Conservation (phyloP, 2,797 vertebrate species). For the Hemitrygon akajei region DNA sequence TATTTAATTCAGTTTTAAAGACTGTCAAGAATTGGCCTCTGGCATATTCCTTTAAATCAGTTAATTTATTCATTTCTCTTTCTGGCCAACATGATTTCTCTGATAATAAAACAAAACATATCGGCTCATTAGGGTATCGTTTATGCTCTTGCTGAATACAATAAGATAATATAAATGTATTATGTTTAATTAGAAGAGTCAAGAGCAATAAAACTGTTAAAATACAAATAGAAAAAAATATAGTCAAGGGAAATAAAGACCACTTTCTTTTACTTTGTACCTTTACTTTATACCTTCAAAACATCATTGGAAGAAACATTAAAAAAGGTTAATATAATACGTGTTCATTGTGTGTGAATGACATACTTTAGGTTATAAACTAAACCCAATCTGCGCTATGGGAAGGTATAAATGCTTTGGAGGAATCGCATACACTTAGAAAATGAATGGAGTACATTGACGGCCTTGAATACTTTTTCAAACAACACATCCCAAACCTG, state of each 20-base stretch:
- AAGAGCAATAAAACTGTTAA: background rate
- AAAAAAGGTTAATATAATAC: background rate
- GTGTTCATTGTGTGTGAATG: background rate
- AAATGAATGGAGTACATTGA: background rate
- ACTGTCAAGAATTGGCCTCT: background rate
- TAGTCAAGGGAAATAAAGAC: background rate
- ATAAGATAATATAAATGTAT: background rate
- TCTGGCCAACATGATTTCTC: background rate
- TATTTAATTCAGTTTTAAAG: conserved; percentile 2
- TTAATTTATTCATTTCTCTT: background rate
- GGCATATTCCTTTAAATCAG: background rate
- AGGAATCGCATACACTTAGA: background rate
- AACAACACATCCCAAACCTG: too few species aligned
- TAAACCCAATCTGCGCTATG: background rate
- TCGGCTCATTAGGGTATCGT: background rate
- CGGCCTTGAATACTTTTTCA: too few species aligned
- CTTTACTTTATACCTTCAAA: background rate
- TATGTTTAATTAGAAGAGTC: background rate
- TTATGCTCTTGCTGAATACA: background rate
- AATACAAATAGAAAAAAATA: background rate
- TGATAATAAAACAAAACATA: background rate
- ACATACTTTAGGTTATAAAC: background rate
- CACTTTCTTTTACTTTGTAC: background rate
- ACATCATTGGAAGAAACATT: background rate
- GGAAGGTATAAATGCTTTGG: background rate